Evolutionary conservation across 2,113 vertebrate species (phyloP).

Genomic region (Eptesicus fuscus): DNA sequence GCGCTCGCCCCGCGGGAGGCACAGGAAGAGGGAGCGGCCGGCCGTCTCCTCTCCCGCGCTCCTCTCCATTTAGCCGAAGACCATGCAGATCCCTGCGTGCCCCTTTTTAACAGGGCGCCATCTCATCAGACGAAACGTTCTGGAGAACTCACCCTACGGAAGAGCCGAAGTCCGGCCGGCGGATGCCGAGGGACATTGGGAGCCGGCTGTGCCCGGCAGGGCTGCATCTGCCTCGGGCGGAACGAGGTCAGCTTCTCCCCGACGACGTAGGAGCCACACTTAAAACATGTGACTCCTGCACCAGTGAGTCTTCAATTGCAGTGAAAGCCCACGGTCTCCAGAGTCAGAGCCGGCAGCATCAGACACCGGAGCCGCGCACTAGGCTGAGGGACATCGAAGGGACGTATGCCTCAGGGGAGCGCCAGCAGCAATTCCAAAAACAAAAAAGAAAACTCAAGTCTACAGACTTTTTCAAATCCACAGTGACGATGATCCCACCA

Average conservation of each 20-base stretch:
- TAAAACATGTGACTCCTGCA: background rate
- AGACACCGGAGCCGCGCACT: background rate
- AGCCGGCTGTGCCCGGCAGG: background rate
- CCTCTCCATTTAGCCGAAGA: background rate
- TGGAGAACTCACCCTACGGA: background rate
- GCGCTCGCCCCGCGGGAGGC: background rate
- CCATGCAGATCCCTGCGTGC: background rate
- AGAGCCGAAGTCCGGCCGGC: background rate
- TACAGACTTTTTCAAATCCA: background rate
- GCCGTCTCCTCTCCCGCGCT: background rate
- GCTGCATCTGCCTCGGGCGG: accelerated
- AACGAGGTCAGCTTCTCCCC: background rate
- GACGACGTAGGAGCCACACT: accelerated
- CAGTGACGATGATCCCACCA: background rate
- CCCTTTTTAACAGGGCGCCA: background rate
- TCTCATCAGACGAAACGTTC: background rate
- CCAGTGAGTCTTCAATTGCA: background rate
- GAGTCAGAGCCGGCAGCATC: background rate
- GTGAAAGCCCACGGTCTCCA: background rate
- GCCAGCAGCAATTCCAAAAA: background rate
- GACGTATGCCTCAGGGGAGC: background rate
- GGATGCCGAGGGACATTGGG: background rate
- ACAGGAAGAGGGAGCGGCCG: background rate
- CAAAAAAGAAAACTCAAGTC: background rate
- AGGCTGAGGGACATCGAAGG: background rate